These are phyloP conservation scores for Eidolon helvum DNA, from an alignment of 2,113 vertebrate genomes.

Conservation along the genomic window DNA sequence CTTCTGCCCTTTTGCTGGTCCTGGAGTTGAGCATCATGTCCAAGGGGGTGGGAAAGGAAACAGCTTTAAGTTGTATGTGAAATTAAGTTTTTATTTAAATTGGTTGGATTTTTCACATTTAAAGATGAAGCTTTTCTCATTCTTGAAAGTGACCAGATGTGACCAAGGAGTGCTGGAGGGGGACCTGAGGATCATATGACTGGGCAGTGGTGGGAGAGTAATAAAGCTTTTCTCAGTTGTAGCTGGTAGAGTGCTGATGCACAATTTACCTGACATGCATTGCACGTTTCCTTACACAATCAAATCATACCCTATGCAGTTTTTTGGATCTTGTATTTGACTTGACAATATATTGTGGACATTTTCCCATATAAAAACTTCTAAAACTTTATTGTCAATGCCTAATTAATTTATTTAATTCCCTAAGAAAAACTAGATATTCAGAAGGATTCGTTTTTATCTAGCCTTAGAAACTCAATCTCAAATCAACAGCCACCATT, in stretches of 20 bases:
- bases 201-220: not conserved
- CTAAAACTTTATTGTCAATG: not conserved
- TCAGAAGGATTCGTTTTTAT: not conserved
- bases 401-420: constrained; percentile 19
- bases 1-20: fast-evolving
- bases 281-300: not conserved
- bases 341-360: not conserved
- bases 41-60: not conserved
- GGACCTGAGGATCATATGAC: too few relatives aligned
- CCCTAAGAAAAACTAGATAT: not conserved
- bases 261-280: fast-evolving
- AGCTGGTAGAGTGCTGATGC: not conserved
- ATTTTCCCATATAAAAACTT: not conserved
- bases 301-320: not conserved
- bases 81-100: not conserved
- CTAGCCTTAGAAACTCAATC: not conserved
- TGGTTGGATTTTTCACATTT: not conserved
- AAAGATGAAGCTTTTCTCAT: not conserved
- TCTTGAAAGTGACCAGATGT: not conserved
- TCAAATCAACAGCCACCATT: not conserved
- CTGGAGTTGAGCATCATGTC: fast-evolving
- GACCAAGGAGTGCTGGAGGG: not conserved
- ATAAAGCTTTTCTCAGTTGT: too few relatives aligned
- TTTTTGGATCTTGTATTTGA: not conserved
- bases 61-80: not conserved